phyloP scores from a whole-genome alignment of 2,888 invertebrate genomes.

The Habrosyne pyritoides region DNA sequence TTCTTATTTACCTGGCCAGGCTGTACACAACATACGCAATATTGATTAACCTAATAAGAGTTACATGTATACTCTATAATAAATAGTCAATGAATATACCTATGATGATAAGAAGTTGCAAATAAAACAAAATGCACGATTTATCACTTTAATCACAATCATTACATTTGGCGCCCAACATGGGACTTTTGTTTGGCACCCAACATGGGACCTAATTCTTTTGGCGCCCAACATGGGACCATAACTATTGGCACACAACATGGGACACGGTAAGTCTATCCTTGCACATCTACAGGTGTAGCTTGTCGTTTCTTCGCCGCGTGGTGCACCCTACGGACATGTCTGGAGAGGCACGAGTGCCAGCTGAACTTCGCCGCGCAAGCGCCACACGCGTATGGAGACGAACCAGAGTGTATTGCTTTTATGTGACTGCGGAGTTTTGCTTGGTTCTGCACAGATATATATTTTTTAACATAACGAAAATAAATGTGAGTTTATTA shows the following conservation, averaged over 20 bases:
- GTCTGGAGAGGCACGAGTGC: constrained; percentile 69
- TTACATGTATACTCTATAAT: too few species aligned
- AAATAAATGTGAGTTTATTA: too few species aligned
- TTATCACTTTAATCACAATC: not conserved
- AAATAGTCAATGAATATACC: too few species aligned
- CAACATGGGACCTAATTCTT: not conserved
- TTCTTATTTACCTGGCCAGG: too few species aligned
- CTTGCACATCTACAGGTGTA: not conserved
- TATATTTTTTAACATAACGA: not conserved
- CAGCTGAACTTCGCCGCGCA: constrained; percentile 68
- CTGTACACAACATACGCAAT: too few species aligned
- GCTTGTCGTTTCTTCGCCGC: not conserved
- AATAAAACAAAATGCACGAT: too few species aligned
- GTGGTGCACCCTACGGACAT: constrained; percentile 33
- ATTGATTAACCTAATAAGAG: too few species aligned
- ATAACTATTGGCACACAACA: too few species aligned
- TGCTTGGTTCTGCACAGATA: constrained; percentile 53
- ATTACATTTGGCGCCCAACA: too few species aligned
- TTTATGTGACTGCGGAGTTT: constrained; percentile 64
- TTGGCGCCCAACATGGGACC: not conserved
- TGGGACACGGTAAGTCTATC: not conserved
- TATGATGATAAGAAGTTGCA: too few species aligned
- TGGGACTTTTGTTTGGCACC: too few species aligned
- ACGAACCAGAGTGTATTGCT: constrained; percentile 56
- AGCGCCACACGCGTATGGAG: constrained; percentile 51